Conservation (phyloP, 2,113 vertebrate species). For the Rhinopomastus cyanomelas region DNA sequence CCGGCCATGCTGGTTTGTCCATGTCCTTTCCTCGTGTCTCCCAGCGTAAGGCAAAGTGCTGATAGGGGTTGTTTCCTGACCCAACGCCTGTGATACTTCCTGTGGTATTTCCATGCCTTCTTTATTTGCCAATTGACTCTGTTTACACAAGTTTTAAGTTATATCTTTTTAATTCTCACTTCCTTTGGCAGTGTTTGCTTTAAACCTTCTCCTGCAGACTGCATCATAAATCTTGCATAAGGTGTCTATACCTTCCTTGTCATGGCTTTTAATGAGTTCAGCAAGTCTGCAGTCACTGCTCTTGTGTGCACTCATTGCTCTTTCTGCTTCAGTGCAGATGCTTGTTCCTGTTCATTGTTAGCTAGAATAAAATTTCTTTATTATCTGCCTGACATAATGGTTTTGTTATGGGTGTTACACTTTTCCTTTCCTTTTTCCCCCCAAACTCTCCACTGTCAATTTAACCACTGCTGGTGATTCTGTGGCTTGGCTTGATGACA, state of each 20-base stretch:
- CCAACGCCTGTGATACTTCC: not conserved
- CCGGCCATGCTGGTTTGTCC: not conserved
- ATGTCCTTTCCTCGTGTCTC: not conserved
- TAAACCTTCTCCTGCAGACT: not conserved
- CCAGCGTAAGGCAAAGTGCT: not conserved
- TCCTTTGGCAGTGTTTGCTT: not conserved
- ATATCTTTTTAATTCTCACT: not conserved
- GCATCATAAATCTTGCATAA: constrained; percentile 44
- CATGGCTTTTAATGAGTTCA: constrained; percentile 6
- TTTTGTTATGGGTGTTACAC: not conserved
- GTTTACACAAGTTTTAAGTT: not conserved
- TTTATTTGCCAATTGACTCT: not conserved
- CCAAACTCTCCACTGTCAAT: not conserved
- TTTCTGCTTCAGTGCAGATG: constrained; percentile 23
- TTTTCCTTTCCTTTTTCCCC: not conserved
- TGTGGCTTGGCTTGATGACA: not conserved
- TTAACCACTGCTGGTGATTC: not conserved
- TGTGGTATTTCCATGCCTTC: not conserved
- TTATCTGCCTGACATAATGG: not conserved
- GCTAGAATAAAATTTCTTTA: not conserved
- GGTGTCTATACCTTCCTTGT: not conserved
- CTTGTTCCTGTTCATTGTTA: not conserved
- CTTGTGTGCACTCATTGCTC: not conserved
- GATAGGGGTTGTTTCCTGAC: not conserved
- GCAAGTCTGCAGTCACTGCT: not conserved